phyloP scores from a whole-genome alignment of 2,797 vertebrate species.

The Limnodromus scolopaceus region DNA sequence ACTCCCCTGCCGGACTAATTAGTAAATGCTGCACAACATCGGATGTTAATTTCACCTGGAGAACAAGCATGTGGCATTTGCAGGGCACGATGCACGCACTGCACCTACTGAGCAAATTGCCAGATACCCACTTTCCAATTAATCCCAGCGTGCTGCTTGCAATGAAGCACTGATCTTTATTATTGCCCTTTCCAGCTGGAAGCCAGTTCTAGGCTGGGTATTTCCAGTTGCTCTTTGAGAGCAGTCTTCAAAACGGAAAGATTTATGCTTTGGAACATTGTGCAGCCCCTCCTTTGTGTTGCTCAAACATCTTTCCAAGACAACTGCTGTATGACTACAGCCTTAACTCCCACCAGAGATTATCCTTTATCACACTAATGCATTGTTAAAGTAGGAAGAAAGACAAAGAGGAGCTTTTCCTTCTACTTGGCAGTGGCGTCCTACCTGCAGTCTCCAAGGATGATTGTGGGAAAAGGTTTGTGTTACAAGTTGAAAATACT shows the following conservation, averaged over 20 bases:
- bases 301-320: not conserved
- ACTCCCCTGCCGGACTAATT: not conserved
- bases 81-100: accelerated
- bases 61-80: accelerated
- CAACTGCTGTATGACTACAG: not conserved
- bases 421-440: not conserved
- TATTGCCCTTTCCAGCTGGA: not conserved
- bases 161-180: not conserved
- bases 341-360: not conserved
- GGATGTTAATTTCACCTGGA: not conserved
- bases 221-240: not conserved
- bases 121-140: not conserved
- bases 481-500: not conserved
- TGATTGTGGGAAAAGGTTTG: not conserved
- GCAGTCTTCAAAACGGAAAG: not conserved
- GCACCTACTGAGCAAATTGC: not conserved
- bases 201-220: not conserved
- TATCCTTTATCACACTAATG: not conserved
- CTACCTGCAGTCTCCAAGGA: not conserved
- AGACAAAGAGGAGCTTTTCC: not conserved
- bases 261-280: not conserved
- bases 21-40: not conserved
- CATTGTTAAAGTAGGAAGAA: not conserved
- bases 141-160: not conserved
- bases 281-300: not conserved